Conservation (phyloP, 1,140 invertebrate genomes). For the Drosophila dunni region DNA sequence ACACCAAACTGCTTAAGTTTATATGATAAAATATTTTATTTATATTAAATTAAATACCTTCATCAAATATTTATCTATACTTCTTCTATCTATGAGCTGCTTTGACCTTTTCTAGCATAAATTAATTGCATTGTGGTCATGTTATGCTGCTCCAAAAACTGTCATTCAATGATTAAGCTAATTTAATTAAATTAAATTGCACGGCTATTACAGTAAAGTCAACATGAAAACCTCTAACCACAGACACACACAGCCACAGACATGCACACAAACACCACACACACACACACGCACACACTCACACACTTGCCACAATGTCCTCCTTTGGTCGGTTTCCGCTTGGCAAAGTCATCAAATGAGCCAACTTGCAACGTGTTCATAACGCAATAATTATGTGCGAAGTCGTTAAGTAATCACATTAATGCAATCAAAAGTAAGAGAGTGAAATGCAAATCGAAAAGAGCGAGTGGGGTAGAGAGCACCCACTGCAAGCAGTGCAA, state of each 20-base stretch:
- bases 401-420: conserved; percentile 59
- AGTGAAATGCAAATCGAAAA: conserved; percentile 6
- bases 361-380: conserved; percentile 61
- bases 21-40: no score
- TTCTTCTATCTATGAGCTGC: neutral
- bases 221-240: conserved; percentile 35
- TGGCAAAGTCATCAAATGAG: neutral
- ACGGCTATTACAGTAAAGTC: conserved; percentile 36
- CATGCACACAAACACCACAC: neutral
- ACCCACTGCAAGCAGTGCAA: conserved; percentile 29
- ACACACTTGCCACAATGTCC: conserved; percentile 18
- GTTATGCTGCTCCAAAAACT: neutral
- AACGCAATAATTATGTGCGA: conserved; percentile 68
- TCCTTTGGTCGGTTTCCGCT: conserved; percentile 30
- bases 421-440: conserved; percentile 17
- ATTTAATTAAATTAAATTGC: conserved; percentile 63
- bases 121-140: conserved; percentile 2
- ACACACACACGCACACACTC: neutral
- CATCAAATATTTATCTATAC: no score
- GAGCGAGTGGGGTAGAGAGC: conserved; percentile 7
- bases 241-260: neutral
- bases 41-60: no score
- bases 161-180: conserved; percentile 24
- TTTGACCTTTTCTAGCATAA: neutral
- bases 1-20: no score